A percentile compares a stretch with the other conserved stretches of the same genome.
These are phyloP conservation scores for Choloepus hoffmanni DNA, from an alignment of 2,113 vertebrate genomes.

Conservation along the genomic window DNA sequence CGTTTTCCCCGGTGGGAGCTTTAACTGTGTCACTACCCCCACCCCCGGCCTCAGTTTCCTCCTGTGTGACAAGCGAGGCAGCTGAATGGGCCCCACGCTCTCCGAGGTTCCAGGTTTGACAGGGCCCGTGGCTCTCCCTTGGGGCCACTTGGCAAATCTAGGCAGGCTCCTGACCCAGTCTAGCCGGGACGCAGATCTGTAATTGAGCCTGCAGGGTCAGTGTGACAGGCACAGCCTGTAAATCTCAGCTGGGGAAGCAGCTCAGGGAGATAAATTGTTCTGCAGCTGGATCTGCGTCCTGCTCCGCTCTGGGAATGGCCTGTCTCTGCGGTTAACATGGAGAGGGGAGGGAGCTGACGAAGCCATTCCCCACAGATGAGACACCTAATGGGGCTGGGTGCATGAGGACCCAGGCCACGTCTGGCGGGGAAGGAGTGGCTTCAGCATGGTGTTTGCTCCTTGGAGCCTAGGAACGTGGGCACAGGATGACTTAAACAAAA, in stretches of 20 bases:
- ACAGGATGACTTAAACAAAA: not conserved
- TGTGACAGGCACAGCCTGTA: slow-evolving; percentile 51
- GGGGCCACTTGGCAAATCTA: not conserved
- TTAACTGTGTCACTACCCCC: not conserved
- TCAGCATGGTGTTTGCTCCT: not conserved
- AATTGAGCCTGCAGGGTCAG: slow-evolving; percentile 68
- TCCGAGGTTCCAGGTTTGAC: not conserved
- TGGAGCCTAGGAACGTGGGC: accelerated
- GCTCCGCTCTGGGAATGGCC: not conserved
- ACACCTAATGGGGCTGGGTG: not conserved
- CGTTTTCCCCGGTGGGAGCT: not conserved
- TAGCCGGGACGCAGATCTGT: slow-evolving; percentile 49
- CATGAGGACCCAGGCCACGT: not conserved
- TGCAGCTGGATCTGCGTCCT: not conserved
- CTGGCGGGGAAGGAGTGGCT: not conserved
- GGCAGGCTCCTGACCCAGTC: slow-evolving; percentile 18
- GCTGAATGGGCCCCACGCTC: not conserved
- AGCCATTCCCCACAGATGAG: not conserved
- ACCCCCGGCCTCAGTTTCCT: slow-evolving; percentile 52
- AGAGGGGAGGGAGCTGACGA: not conserved
- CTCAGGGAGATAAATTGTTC: slow-evolving; percentile 48
- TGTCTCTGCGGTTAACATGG: not conserved
- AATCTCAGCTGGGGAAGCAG: slow-evolving; percentile 45
- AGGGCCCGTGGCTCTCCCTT: not conserved
- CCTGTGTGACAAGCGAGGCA: not conserved